phyloP scores from a whole-genome alignment of 2,797 vertebrate species.

The Periparus ater region DNA sequence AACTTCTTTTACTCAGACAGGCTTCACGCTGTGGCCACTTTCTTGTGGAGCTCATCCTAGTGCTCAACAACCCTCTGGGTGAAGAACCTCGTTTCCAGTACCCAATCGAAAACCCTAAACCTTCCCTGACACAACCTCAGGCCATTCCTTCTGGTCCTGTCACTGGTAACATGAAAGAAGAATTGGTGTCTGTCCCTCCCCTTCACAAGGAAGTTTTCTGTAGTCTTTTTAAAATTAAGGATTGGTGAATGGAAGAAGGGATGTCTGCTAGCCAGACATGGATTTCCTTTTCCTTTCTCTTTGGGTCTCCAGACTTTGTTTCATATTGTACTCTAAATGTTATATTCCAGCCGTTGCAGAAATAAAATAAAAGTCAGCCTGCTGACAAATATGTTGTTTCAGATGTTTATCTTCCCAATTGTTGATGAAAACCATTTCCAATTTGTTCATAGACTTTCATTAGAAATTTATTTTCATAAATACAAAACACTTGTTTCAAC shows the following conservation, averaged over 20 bases:
- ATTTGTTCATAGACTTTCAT: neutral
- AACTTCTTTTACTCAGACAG: neutral
- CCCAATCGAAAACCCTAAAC: neutral
- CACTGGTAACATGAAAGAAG: neutral
- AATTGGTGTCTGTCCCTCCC: neutral
- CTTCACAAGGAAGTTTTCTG: neutral
- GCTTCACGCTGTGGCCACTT: neutral
- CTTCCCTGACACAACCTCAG: neutral
- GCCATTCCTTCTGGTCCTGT: neutral
- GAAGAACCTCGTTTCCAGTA: neutral
- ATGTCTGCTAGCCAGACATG: neutral
- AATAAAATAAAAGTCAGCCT: neutral
- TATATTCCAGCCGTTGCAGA: neutral
- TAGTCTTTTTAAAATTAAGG: neutral
- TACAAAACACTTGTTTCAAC: neutral
- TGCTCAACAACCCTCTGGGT: neutral
- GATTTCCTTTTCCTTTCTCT: neutral
- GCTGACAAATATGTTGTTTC: neutral
- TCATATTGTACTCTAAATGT: neutral
- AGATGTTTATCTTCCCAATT: neutral
- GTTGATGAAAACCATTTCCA: neutral
- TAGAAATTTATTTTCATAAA: neutral
- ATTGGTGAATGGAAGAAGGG: neutral
- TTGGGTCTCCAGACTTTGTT: neutral
- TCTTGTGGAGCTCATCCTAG: neutral